Percentiles rank a stretch among this genome's conserved stretches.
Conservation (phyloP, 2,888 invertebrate genomes). For the Nemotelus nigrinus region DNA sequence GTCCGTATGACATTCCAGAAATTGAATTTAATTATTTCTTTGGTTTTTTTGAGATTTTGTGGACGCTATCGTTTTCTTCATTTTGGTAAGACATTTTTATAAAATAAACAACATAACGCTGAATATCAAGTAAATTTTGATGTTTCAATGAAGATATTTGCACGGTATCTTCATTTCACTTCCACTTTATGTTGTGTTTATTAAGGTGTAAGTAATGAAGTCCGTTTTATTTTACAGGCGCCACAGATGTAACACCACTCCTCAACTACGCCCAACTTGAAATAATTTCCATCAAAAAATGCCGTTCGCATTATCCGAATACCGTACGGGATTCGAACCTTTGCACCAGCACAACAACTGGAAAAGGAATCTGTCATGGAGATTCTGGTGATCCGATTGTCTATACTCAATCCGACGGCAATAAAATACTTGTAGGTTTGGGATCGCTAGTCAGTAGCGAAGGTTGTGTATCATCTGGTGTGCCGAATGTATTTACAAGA, state of each 20-base stretch:
- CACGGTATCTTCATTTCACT: no score
- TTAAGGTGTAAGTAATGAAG: no score
- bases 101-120: no score
- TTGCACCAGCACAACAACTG: conserved; percentile 61
- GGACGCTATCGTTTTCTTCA: no score
- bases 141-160: no score
- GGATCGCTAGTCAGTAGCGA: conserved; percentile 45
- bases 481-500: conserved; percentile 56
- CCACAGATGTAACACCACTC: background rate
- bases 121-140: no score
- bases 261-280: background rate
- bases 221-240: conserved; percentile 12
- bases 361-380: conserved; percentile 61
- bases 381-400: conserved; percentile 59
- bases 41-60: no score
- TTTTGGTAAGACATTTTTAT: no score
- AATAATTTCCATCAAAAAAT: background rate
- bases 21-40: no score
- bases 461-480: conserved; percentile 54
- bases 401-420: conserved; percentile 48
- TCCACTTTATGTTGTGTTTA: no score
- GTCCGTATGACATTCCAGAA: no score
- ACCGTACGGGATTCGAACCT: conserved; percentile 54
- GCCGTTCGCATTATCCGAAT: conserved; percentile 6
- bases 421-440: conserved; percentile 11